phyloP scores from a whole-genome alignment of 2,888 invertebrate species.

The Brachylomia viminalis region DNA sequence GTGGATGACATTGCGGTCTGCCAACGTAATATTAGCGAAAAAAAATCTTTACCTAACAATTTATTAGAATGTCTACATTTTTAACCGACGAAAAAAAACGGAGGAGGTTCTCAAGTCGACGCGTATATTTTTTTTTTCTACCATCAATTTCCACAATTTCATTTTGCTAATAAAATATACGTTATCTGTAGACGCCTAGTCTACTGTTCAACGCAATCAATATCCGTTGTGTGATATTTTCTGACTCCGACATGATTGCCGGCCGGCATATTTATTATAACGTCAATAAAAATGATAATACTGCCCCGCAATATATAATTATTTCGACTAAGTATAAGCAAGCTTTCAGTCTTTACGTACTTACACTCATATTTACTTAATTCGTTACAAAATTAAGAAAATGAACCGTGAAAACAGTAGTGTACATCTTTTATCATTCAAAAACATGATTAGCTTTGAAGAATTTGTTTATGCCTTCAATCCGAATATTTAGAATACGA shows the following conservation, averaged over 20 bases:
- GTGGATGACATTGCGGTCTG: too few species aligned
- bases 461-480: not conserved
- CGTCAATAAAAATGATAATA: conserved; percentile 27
- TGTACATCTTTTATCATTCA: not conserved
- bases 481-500: not conserved
- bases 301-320: not conserved
- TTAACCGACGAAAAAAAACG: too few species aligned
- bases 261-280: conserved; percentile 39
- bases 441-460: not conserved
- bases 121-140: not conserved
- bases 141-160: conserved; percentile 4
- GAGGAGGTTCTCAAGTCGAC: too few species aligned
- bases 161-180: not conserved
- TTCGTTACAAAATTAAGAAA: not conserved
- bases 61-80: too few species aligned
- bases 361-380: too few species aligned
- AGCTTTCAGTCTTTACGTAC: not conserved
- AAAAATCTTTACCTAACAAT: too few species aligned
- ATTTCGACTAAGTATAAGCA: not conserved
- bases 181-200: conserved; percentile 41
- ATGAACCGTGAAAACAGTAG: not conserved
- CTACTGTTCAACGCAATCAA: conserved; percentile 38
- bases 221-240: conserved; percentile 19
- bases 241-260: conserved; percentile 9
- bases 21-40: too few species aligned